A percentile compares a stretch with the other conserved stretches of the same genome.
These are phyloP conservation scores for Pangasius mekongensis DNA, from an alignment of 2,797 vertebrate species.

Conservation along the genomic window DNA sequence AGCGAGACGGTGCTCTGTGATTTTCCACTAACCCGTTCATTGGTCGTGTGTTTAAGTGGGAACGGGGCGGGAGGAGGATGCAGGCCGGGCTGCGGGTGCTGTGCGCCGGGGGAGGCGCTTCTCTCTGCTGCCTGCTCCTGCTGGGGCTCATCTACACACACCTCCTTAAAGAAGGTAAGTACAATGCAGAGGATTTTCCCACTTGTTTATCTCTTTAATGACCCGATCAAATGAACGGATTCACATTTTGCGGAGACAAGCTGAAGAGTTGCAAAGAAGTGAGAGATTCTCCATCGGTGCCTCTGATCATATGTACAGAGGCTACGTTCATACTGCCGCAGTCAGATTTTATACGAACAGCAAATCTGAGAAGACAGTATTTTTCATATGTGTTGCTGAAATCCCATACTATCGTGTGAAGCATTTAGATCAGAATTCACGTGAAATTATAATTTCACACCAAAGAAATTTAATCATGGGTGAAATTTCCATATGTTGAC, in stretches of 20 bases:
- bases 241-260: not conserved
- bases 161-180: slow-evolving; percentile 83
- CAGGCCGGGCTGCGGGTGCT: slow-evolving; percentile 82
- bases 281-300: not conserved
- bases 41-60: slow-evolving; percentile 41
- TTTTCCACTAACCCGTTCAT: slow-evolving; percentile 9
- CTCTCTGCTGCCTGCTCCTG: slow-evolving; percentile 84
- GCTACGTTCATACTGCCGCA: not conserved
- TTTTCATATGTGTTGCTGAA: not conserved
- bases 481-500: slow-evolving; percentile 3
- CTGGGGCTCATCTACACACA: slow-evolving; percentile 85
- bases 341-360: not conserved
- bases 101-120: slow-evolving; percentile 82
- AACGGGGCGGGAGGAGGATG: slow-evolving; percentile 71
- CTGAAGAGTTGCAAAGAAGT: not conserved
- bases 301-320: not conserved
- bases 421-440: not conserved
- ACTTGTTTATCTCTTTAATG: not conserved
- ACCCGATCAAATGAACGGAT: not conserved
- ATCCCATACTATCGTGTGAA: not conserved
- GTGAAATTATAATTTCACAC: slow-evolving; percentile 15
- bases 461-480: not conserved
- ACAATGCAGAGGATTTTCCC: not conserved
- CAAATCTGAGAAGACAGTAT: not conserved
- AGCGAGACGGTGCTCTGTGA: slow-evolving; percentile 9